Percentiles rank a stretch among this genome's conserved stretches.
Evolutionary conservation across 2,888 invertebrate genomes (phyloP).

Genomic region (Hirudinaria manillensis): DNA sequence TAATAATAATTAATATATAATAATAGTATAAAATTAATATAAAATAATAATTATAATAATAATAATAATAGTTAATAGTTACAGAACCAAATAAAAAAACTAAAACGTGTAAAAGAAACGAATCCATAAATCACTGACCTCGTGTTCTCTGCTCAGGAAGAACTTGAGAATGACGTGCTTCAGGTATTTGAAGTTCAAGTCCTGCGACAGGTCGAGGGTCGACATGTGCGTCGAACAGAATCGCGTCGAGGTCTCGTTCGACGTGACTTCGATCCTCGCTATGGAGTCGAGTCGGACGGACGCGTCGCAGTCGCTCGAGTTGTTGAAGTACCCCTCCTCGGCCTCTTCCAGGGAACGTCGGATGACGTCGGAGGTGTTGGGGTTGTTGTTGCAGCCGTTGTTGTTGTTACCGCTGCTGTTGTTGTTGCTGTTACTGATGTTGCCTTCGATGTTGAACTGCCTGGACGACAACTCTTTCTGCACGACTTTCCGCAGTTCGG

Average conservation of each 20-base stretch:
- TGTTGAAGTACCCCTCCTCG: not conserved
- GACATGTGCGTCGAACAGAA: not conserved
- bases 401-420: slow-evolving; percentile 5
- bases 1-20: too few relatives aligned
- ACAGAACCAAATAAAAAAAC: too few relatives aligned
- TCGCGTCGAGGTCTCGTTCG: not conserved
- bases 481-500: slow-evolving; percentile 83
- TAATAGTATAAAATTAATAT: too few relatives aligned
- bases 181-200: slow-evolving; percentile 76
- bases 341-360: not conserved
- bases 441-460: not conserved
- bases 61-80: too few relatives aligned
- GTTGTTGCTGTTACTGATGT: not conserved
- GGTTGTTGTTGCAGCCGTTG: not conserved
- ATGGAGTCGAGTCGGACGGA: not conserved
- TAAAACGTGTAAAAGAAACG: too few relatives aligned
- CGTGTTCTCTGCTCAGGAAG: slow-evolving; percentile 75
- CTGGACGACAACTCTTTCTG: slow-evolving; percentile 70
- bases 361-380: not conserved
- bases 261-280: too few relatives aligned
- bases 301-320: slow-evolving; percentile 1
- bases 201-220: slow-evolving; percentile 44
- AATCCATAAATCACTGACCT: slow-evolving; percentile 52
- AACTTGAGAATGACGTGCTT: slow-evolving; percentile 90
- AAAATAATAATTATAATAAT: too few relatives aligned